Evolutionary conservation across 2,113 vertebrate species (phyloP).

Genomic region (Notiomystis cincta): DNA sequence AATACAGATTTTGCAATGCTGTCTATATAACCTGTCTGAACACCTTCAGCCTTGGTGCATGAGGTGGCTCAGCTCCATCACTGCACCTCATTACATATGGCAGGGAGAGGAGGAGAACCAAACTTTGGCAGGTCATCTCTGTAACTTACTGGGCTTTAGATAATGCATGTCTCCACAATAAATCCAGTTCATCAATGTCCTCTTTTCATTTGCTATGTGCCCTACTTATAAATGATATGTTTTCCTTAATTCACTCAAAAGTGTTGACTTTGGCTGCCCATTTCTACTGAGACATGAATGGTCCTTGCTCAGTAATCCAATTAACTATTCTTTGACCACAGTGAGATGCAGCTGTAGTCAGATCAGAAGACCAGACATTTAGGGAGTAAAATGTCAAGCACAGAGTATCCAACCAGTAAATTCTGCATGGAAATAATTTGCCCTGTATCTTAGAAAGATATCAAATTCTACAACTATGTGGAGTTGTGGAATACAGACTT

Average conservation of each 20-base stretch:
- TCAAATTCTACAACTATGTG: background rate
- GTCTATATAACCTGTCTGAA: background rate
- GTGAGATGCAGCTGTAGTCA: background rate
- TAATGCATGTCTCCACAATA: background rate
- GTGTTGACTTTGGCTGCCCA: background rate
- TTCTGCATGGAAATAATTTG: background rate
- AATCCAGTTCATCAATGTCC: background rate
- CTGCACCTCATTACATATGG: accelerated
- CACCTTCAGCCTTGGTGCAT: background rate
- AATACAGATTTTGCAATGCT: background rate
- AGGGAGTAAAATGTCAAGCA: background rate
- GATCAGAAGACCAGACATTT: background rate
- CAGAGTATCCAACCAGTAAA: background rate
- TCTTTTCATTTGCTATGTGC: background rate
- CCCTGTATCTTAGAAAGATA: background rate
- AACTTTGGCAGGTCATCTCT: background rate
- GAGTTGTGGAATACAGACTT: background rate
- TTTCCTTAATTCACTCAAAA: background rate
- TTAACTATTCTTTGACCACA: background rate
- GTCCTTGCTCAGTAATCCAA: background rate
- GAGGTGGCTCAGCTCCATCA: background rate
- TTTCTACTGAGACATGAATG: background rate
- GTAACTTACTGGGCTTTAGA: background rate
- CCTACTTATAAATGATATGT: background rate
- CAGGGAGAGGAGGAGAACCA: background rate